Evolutionary conservation across 92 coral and sea anemone species (phyloP), one percentile per base, ranked within the genome.

Genomic region (Phenganax stokvisi): DNA sequence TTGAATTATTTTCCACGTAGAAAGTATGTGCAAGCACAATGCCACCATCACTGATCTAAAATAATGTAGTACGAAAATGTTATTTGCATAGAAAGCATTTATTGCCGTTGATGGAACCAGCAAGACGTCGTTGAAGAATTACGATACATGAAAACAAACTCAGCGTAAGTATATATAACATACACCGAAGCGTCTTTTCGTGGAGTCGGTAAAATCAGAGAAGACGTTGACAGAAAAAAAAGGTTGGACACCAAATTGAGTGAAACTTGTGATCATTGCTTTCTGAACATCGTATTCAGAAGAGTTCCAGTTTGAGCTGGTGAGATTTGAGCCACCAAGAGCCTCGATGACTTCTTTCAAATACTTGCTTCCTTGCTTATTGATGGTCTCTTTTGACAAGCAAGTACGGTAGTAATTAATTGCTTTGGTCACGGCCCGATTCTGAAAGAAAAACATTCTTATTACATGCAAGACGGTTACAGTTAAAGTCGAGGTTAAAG

Each of bases 361-460:
- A 64, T 79, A 54, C 8, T 67, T 51, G n/a, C 20, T 62, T 3
- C 83, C 83, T 79, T 79, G 83, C 12, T 63, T 11, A 29, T 79
- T 65, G 54, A 79, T 54, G 0, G 74, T 17, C 44, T 10, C 28
- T 29, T 30, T 79, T 79, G 72, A 62, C 55, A 64, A 51, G 65
- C 83, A 79, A n/a, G 83, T 52, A 3, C 65, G 83, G 56, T 79
- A 79, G 69, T 60, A 79, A 54, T 79, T 61, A 27, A 79, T 79
- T 79, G 83, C 31, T 64, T 79, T 79, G 8, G 65, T 63, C 11
- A 79, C 83, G 29, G 83, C 83, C 0, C 74, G 72, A 27, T 79
- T 62, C 83, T 79, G 56, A 29, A 65, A 51, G 7, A 37, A 62
- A 77, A 0, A 7, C 9, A 2, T 8, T 51, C 25, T 6, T 15